phyloP scores from a whole-genome alignment of 2,888 invertebrate species.

The Pandemis cinnamomeana region DNA sequence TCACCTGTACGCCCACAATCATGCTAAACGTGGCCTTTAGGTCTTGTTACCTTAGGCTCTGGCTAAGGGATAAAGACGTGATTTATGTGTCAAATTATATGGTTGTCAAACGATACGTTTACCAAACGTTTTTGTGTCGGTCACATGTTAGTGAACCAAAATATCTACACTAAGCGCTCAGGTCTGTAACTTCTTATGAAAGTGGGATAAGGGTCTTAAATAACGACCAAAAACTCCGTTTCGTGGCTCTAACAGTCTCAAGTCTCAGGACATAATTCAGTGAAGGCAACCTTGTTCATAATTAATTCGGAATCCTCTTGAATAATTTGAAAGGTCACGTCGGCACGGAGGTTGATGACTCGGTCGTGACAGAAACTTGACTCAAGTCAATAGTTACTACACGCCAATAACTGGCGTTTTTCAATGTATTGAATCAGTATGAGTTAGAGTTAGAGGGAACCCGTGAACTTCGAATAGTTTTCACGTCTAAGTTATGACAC shows the following conservation, averaged over 20 bases:
- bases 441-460: background rate
- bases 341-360: background rate
- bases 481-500: too few relatives aligned
- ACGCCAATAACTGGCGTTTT: background rate
- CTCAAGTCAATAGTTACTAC: background rate
- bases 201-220: too few relatives aligned
- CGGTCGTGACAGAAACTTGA: background rate
- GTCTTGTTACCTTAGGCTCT: too few relatives aligned
- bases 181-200: too few relatives aligned
- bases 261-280: background rate
- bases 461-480: background rate
- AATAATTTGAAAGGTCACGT: constrained; percentile 12
- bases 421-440: background rate
- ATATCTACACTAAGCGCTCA: background rate
- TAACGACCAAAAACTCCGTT: background rate
- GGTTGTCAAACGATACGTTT: background rate
- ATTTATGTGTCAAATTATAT: too few relatives aligned
- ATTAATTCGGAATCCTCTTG: constrained; percentile 11
- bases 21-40: too few relatives aligned
- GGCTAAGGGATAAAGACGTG: too few relatives aligned
- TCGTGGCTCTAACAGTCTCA: background rate
- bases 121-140: too few relatives aligned
- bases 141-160: background rate
- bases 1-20: too few relatives aligned
- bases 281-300: background rate